Conservation (phyloP, 2,797 vertebrate species). For the Phoxinus dragarum region DNA sequence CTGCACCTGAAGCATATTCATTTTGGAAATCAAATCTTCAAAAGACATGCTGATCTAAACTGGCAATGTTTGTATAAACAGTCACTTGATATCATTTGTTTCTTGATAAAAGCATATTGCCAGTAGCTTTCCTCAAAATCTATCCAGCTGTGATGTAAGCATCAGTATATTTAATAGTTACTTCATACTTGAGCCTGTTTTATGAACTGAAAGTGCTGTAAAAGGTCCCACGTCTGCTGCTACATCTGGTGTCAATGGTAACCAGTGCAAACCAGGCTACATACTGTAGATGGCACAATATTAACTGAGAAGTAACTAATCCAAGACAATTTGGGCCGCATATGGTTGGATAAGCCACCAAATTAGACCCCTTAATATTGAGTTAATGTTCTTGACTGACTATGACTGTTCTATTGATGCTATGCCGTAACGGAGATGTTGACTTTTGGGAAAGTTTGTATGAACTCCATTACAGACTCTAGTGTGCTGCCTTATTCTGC, state of each 20-base stretch:
- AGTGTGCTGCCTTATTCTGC: background rate
- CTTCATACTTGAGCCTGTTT: background rate
- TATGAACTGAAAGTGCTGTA: constrained; percentile 1
- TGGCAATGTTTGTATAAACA: background rate
- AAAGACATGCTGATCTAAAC: constrained; percentile 16
- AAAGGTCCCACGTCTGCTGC: background rate
- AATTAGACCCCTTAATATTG: background rate
- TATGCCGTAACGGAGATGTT: background rate
- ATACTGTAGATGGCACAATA: background rate
- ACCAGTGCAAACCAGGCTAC: constrained; percentile 8
- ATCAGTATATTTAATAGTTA: background rate
- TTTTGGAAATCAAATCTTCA: background rate
- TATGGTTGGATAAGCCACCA: background rate
- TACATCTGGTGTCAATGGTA: constrained; percentile 21
- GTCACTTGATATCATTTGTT: background rate
- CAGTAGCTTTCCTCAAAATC: constrained; percentile 12
- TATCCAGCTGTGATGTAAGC: background rate
- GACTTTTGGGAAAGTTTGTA: background rate
- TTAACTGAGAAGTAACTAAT: background rate
- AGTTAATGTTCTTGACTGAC: background rate
- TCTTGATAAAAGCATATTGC: background rate
- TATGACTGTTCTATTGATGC: too few species aligned
- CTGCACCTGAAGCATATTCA: background rate
- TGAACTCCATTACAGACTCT: background rate
- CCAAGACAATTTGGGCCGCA: background rate